These are phyloP conservation scores for Marronus borbonicus DNA, from an alignment of 2,888 invertebrate genomes.

Conservation along the genomic window DNA sequence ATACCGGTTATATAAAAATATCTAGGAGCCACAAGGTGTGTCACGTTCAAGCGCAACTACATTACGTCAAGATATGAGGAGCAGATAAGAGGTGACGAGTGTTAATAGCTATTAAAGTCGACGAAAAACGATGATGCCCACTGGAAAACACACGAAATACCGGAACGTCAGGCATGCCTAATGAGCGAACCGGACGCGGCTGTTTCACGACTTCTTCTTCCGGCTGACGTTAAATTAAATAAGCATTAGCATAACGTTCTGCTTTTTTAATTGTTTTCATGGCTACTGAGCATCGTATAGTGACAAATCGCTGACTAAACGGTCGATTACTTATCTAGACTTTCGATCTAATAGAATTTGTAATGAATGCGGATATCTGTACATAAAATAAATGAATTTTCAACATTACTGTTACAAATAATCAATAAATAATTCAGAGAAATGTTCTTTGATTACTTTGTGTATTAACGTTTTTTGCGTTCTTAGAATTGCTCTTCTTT, in stretches of 20 bases:
- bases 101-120: conserved; percentile 65
- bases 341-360: conserved; percentile 32
- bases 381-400: too few relatives aligned
- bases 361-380: conserved; percentile 5
- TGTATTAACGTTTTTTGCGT: too few relatives aligned
- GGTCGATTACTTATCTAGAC: conserved; percentile 41
- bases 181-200: conserved; percentile 61
- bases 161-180: conserved; percentile 66
- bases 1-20: neutral
- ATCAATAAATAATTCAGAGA: too few relatives aligned
- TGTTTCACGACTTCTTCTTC: conserved; percentile 58
- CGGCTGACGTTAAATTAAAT: conserved; percentile 61
- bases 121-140: conserved; percentile 48
- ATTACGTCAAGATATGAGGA: conserved; percentile 58
- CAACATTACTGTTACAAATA: too few relatives aligned
- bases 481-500: too few relatives aligned
- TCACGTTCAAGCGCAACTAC: conserved; percentile 49
- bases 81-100: conserved; percentile 65
- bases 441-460: too few relatives aligned
- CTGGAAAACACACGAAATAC: conserved; percentile 22
- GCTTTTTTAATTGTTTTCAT: conserved; percentile 60
- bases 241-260: conserved; percentile 58
- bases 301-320: conserved; percentile 41
- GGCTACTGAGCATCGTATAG: conserved; percentile 55
- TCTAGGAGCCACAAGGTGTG: conserved; percentile 23